Percentiles rank a stretch among this genome's conserved stretches.
These are phyloP conservation scores for Ictalurus furcatus DNA, from an alignment of 2,113 vertebrate species.

Conservation along the genomic window DNA sequence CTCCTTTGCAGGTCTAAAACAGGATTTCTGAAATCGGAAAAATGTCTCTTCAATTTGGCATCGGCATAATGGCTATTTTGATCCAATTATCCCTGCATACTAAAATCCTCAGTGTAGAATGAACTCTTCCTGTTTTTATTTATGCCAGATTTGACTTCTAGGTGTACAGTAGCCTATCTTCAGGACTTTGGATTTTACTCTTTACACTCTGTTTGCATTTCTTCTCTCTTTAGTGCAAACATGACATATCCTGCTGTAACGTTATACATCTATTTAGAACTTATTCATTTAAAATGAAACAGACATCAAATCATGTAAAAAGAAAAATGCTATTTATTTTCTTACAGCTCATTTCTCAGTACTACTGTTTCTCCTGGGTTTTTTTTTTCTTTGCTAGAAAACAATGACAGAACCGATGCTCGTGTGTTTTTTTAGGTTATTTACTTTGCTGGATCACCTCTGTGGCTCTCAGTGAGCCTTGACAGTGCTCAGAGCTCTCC, in stretches of 20 bases:
- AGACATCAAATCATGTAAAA: constrained; percentile 47
- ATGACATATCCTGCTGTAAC: background rate
- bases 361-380: constrained; percentile 26
- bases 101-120: background rate
- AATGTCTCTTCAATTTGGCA: background rate
- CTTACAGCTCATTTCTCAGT: constrained; percentile 30
- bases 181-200: background rate
- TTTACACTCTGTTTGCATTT: background rate
- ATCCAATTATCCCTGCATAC: background rate
- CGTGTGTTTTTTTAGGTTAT: constrained; percentile 57
- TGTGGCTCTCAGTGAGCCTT: constrained; percentile 56
- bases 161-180: background rate
- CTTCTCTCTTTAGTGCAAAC: background rate
- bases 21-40: background rate
- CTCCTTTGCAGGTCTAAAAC: background rate
- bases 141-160: background rate
- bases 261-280: background rate
- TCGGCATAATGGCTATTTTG: background rate
- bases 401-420: constrained; percentile 55
- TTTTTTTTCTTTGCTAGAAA: constrained; percentile 41
- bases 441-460: constrained; percentile 62
- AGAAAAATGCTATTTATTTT: constrained; percentile 35
- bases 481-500: constrained; percentile 59
- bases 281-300: constrained; percentile 37
- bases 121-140: background rate